Conservation (phyloP, 2,113 vertebrate genomes). For the Sorex fumeus region DNA sequence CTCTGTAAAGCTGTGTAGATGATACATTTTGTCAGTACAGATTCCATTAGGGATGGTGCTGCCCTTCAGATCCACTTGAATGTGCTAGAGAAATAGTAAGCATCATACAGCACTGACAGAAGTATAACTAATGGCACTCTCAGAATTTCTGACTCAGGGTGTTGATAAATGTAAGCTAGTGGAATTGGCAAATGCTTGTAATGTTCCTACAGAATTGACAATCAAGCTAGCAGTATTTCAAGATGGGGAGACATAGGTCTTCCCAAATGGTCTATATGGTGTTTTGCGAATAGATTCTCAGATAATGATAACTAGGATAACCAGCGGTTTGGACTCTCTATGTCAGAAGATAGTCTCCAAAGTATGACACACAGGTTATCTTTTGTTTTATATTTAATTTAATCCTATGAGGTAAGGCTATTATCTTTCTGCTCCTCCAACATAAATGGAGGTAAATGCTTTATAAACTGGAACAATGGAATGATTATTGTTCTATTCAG, state of each 20-base stretch:
- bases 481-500: not conserved
- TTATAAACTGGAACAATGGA: slow-evolving; percentile 11
- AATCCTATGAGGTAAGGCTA: not conserved
- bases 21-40: not conserved
- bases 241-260: not conserved
- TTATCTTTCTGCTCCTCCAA: not conserved
- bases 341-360: not conserved
- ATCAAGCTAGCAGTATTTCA: slow-evolving; percentile 2
- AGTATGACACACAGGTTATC: not conserved
- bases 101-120: not conserved
- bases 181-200: not conserved
- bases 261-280: not conserved
- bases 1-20: not conserved
- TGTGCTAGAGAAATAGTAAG: not conserved
- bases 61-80: not conserved
- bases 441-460: not conserved
- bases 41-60: not conserved
- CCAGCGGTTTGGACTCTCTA: not conserved
- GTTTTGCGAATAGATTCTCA: slow-evolving; percentile 9
- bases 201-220: not conserved
- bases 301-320: not conserved
- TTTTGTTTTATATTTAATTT: not conserved
- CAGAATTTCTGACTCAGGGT: not conserved
- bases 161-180: not conserved
- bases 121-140: not conserved